Conservation (phyloP, 92 coral and sea anemone genomes). For the Zoanthus gigantus region DNA sequence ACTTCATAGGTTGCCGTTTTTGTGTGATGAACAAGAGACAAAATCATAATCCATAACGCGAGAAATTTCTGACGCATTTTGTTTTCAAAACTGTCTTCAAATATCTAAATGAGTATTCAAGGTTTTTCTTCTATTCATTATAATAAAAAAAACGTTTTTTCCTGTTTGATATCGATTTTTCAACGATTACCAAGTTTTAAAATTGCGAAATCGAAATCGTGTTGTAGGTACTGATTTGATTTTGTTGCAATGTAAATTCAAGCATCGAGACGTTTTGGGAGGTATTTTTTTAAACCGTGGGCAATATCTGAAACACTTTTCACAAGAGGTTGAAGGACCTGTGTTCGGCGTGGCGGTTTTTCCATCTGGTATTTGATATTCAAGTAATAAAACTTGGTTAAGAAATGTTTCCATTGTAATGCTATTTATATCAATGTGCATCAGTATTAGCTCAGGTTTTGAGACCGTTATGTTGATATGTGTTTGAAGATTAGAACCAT, state of each 20-base stretch:
- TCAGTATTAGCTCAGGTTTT: too few species aligned
- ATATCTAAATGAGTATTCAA: not conserved
- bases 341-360: too few species aligned
- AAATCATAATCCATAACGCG: not conserved
- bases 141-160: not conserved
- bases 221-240: not conserved
- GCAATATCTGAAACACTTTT: too few species aligned
- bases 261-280: too few species aligned
- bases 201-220: not conserved
- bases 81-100: not conserved
- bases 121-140: not conserved
- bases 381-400: too few species aligned
- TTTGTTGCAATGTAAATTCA: not conserved
- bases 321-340: too few species aligned
- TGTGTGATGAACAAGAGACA: not conserved
- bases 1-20: not conserved
- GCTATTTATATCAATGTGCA: too few species aligned
- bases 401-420: too few species aligned
- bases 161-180: not conserved
- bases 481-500: too few species aligned
- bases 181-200: not conserved
- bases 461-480: too few species aligned
- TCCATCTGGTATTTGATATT: too few species aligned
- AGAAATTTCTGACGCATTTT: not conserved
- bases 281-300: too few species aligned